phyloP scores from a whole-genome alignment of 2,888 invertebrate genomes.

The Liopterus haemorrhoidalis region DNA sequence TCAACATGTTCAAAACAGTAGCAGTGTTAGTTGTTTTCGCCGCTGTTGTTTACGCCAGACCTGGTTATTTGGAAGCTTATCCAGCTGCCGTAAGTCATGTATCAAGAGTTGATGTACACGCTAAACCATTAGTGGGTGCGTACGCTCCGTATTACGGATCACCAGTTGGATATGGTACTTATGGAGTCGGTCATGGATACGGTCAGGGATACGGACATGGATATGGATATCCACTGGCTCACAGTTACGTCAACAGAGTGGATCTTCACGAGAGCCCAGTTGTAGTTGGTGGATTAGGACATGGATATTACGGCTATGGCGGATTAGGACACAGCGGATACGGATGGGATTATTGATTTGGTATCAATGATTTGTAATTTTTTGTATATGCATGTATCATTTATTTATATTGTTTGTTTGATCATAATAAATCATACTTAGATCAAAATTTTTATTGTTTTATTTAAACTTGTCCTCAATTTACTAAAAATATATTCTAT shows the following conservation, averaged over 20 bases:
- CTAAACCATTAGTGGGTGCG: conserved; percentile 39
- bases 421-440: conserved; percentile 8
- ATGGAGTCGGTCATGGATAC: conserved; percentile 1
- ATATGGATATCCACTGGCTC: conserved; percentile 17
- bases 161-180: conserved; percentile 1
- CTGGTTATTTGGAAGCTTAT: conserved; percentile 15
- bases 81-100: conserved; percentile 43
- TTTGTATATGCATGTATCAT: conserved; percentile 9
- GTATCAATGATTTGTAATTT: conserved; percentile 5
- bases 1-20: conserved; percentile 17
- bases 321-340: conserved; percentile 10
- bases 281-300: not conserved
- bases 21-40: conserved; percentile 5
- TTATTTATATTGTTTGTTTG: conserved; percentile 8
- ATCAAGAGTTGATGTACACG: conserved; percentile 42
- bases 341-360: conserved; percentile 11
- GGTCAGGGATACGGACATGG: conserved; percentile 7
- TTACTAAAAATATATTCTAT: no score
- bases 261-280: conserved; percentile 10
- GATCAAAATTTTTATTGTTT: conserved; percentile 10
- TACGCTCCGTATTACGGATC: conserved; percentile 18
- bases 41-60: conserved; percentile 10
- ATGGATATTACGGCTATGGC: not conserved
- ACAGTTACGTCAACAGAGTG: conserved; percentile 18
- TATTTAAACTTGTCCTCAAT: no score